A percentile compares a stretch with the other conserved stretches of the same genome.
phyloP scores from a whole-genome alignment of 2,113 vertebrate species.

The Ursus arctos region DNA sequence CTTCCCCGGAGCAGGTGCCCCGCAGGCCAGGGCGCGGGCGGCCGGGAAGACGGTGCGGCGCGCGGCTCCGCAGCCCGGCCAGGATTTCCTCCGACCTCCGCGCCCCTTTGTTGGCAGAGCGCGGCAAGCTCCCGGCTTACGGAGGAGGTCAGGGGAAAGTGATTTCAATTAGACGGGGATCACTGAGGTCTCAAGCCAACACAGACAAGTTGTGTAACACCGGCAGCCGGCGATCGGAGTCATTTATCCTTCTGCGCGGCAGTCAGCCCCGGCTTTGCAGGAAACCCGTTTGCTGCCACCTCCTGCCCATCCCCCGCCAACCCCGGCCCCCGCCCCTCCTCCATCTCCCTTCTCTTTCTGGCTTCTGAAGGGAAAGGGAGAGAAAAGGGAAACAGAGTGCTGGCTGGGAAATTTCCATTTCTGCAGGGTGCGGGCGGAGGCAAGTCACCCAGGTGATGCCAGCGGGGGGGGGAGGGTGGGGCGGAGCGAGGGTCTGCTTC shows the following conservation, averaged over 20 bases:
- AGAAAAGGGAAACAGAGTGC: background rate
- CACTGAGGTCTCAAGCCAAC: conserved; percentile 87
- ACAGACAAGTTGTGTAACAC: conserved; percentile 86
- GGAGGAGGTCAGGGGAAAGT: conserved; percentile 87
- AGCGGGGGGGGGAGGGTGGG: fast-evolving
- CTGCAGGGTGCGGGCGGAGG: background rate
- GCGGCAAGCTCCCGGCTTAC: conserved; percentile 85
- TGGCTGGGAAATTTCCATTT: background rate
- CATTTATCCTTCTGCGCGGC: conserved; percentile 84
- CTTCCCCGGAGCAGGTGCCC: background rate
- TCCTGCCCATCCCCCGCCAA: background rate
- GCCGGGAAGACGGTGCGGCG: conserved; percentile 68
- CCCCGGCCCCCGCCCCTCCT: background rate
- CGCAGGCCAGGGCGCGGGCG: background rate
- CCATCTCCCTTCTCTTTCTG: background rate
- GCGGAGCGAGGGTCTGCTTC: background rate
- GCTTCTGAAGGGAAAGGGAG: conserved; percentile 22
- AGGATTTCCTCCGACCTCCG: conserved; percentile 84
- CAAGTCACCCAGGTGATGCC: no score
- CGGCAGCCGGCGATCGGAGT: conserved; percentile 64
- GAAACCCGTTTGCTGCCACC: conserved; percentile 37
- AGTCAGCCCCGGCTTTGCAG: conserved; percentile 73
- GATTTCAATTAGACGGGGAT: conserved; percentile 90
- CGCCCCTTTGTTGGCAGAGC: conserved; percentile 82
- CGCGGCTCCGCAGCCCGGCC: conserved; percentile 68